Evolutionary conservation across 2,797 vertebrate species (phyloP).

Genomic region (Hipposideros larvatus): DNA sequence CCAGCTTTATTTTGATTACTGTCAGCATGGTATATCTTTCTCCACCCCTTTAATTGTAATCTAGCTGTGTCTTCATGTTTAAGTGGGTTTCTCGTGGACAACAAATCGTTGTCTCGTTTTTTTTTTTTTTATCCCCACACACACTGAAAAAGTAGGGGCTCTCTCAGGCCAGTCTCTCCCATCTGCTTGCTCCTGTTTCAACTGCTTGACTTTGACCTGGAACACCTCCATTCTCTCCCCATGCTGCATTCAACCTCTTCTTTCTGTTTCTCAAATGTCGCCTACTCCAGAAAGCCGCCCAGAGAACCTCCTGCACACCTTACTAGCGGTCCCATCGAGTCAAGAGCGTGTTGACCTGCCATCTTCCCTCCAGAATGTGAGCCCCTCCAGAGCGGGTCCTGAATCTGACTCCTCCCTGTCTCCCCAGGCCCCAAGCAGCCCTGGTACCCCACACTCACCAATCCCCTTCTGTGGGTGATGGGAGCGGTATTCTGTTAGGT

Average conservation of each 20-base stretch:
- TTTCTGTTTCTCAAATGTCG: background rate
- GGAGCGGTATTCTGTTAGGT: slow-evolving; percentile 95
- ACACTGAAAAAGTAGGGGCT: background rate
- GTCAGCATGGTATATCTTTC: background rate
- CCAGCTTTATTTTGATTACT: background rate
- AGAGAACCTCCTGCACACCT: background rate
- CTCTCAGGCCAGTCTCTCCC: background rate
- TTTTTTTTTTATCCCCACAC: background rate
- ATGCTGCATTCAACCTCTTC: background rate
- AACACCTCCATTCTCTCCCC: background rate
- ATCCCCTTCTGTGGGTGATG: slow-evolving; percentile 96
- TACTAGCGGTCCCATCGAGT: background rate
- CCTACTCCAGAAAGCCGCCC: background rate
- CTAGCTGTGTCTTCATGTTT: background rate
- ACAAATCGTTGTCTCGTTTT: background rate
- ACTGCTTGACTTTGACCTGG: background rate
- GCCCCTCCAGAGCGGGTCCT: background rate
- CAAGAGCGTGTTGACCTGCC: background rate
- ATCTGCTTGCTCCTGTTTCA: background rate
- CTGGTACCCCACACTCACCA: slow-evolving; percentile 88
- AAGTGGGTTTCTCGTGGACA: background rate
- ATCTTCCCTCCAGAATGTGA: background rate
- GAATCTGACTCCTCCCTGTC: background rate
- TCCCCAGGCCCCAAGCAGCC: background rate
- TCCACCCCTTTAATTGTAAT: background rate